phyloP scores from a whole-genome alignment of 2,888 invertebrate genomes.

The Scaptomyza tumidula region DNA sequence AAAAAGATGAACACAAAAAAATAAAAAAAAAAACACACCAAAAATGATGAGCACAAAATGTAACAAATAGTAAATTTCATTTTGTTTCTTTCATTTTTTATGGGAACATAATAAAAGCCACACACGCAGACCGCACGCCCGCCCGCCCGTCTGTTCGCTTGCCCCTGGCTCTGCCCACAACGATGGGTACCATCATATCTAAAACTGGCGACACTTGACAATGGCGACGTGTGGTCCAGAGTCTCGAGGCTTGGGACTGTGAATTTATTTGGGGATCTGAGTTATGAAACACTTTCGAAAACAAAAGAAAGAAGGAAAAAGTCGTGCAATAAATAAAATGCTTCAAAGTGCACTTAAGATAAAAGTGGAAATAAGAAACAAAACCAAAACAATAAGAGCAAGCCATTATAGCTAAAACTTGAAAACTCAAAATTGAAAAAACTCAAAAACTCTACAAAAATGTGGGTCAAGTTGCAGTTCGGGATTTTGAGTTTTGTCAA shows the following conservation, averaged over 20 bases:
- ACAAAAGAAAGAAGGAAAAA: conserved; percentile 48
- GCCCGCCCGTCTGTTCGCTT: background rate
- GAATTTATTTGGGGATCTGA: conserved; percentile 32
- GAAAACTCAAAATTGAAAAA: conserved; percentile 30
- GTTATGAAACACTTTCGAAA: conserved; percentile 59
- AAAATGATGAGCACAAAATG: conserved; percentile 62
- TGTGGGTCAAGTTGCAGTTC: conserved; percentile 50
- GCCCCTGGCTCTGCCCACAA: conserved; percentile 36
- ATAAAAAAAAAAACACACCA: conserved; percentile 14
- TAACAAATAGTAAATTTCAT: conserved; percentile 68
- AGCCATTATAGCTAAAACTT: conserved; percentile 27
- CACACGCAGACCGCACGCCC: conserved; percentile 49
- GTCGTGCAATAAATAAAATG: conserved; percentile 79
- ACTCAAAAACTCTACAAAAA: conserved; percentile 15
- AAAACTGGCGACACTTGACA: conserved; percentile 68
- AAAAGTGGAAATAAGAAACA: conserved; percentile 37
- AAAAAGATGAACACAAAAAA: background rate
- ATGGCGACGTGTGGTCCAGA: conserved; percentile 72
- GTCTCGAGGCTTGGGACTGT: conserved; percentile 23
- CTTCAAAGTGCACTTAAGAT: conserved; percentile 80
- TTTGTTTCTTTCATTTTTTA: conserved; percentile 60
- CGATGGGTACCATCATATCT: conserved; percentile 73
- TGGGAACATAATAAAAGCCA: conserved; percentile 70
- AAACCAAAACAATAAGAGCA: conserved; percentile 14
- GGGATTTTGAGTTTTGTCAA: conserved; percentile 14